Percentiles rank a stretch among this genome's conserved stretches.
Conservation (phyloP, 1,140 invertebrate genomes). For the Calosoma granatense region DNA sequence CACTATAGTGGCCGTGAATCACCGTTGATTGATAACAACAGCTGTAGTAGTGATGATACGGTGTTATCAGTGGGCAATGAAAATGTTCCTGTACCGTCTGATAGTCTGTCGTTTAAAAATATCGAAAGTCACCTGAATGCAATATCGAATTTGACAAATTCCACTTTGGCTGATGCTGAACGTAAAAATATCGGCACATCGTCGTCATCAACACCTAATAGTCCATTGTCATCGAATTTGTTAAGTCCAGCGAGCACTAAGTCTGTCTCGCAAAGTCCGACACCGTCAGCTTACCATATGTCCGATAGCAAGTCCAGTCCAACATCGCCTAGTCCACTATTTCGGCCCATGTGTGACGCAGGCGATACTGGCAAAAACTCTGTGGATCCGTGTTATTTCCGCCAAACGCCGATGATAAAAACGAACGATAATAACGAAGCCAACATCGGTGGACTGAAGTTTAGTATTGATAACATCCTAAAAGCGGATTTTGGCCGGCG, state of each 20-base stretch:
- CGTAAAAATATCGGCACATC: slow-evolving; percentile 12
- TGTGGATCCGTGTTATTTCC: slow-evolving; percentile 20
- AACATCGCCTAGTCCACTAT: slow-evolving; percentile 9
- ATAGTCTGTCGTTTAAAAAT: slow-evolving; percentile 43
- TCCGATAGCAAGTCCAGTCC: slow-evolving; percentile 20
- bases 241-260: slow-evolving; percentile 25
- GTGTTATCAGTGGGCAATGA: slow-evolving; percentile 57
- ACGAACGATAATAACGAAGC: slow-evolving; percentile 37
- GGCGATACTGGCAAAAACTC: slow-evolving; percentile 17
- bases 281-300: slow-evolving; percentile 16
- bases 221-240: slow-evolving; percentile 22
- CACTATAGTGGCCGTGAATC: slow-evolving; percentile 28
- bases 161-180: slow-evolving; percentile 22
- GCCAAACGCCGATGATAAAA: slow-evolving; percentile 17
- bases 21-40: slow-evolving; percentile 33
- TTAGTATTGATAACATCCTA: slow-evolving; percentile 87
- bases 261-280: slow-evolving; percentile 19
- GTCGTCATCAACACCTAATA: slow-evolving; percentile 19
- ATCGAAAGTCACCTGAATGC: slow-evolving; percentile 48
- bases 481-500: slow-evolving; percentile 78
- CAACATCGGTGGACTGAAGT: slow-evolving; percentile 63
- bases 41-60: slow-evolving; percentile 54
- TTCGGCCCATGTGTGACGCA: slow-evolving; percentile 5
- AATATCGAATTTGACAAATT: slow-evolving; percentile 42
- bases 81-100: slow-evolving; percentile 31